Base-by-base conservation (phyloP, 2,888 invertebrate genomes). In the Piscicola geometra region DNA sequence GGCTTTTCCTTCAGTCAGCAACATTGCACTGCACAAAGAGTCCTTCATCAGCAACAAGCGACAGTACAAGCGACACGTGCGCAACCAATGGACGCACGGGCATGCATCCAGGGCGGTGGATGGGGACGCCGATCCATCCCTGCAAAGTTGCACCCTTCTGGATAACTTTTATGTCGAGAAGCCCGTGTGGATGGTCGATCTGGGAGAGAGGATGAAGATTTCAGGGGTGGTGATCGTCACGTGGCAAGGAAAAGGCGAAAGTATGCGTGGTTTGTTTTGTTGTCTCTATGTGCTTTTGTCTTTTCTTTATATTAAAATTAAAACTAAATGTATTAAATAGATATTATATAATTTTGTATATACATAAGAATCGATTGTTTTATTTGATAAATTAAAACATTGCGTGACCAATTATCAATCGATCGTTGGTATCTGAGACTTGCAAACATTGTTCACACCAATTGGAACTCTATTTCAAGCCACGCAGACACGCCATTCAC, bases 151-250 rank as follows among this genome's bases (percentile, higher is more conserved):
- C 79, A 87, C 88, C 47, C 86, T 88, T 52, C 82, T 88, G 68
- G 87, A 88, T 81, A 87, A 87, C 82, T 85, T 87, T 79, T 87
- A 86, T 80, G 87, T 87, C n/a, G 87, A 87, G 75, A 84, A 85
- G 72, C 88, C 88, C 0, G 84, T 87, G 68, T 87, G 87, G 86
- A 87, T 87, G 82, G 87, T 88, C 12, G 88, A 88, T 79, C 82
- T 88, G 56, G 87, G 87, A 12, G 81, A 82, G 71, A 84, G 83
- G 78, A 81, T 80, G 75, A 81, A 83, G 25, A 84, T 88, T 32
- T 82, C 85, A 15, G 88, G 88, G 1, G 84, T 87, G 25, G 83
- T 87, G 52, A 84, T 88, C 69, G 83, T 86, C 79, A 88, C 87
- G 2, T 88, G 87, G 88, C 80, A 80, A 66, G 80, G 80, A 32